Base-by-base conservation (phyloP, 2,888 invertebrate species). In the Leucophenga montana region DNA sequence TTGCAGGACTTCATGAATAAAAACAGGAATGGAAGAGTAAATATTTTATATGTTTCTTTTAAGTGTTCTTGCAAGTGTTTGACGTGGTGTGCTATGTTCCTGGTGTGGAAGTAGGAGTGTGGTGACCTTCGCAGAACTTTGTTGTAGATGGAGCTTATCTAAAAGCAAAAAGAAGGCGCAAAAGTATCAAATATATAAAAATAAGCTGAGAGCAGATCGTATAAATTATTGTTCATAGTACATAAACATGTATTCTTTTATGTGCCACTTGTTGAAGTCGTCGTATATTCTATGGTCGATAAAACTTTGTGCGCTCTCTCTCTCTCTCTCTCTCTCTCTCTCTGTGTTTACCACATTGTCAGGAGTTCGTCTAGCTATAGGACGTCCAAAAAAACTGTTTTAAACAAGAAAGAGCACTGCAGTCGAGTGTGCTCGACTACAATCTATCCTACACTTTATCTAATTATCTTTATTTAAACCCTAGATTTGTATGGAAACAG, bases 21-120 rank as follows among this genome's bases (percentile, higher is more conserved):
- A 81, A 81, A 78, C 82, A 73, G 77, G 83, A 83, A 80, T 82
- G 78, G 77, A 77, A 76, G 79, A 81, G 78, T 78, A 80, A 80
- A 81, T 83, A 83, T 81, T 82, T 81, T 83, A 83, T 83, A 77
- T 79, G 75, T 73, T 77, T 75, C 77, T 75, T 82, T 80, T 80
- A 76, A 82, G 78, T 75, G 70, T 73, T 76, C 71, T 69, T 76
- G 68, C 69, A 73, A 69, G 71, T 67, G 66, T 70, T 65, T 59
- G 59, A 16, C 16, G 18, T 50, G 50, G 50, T 6, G 50, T 67
- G 57, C 31, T 66, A 46, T 54, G 22, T 20, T 62, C 33, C 67
- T 31, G 22, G 31, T 46, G 66, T 56, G n/a, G 70, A 11, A 6
- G 50, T 8, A 6, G n/a, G 50, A 16, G n/a, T 6, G 50, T 16